Evolutionary conservation across 2,888 invertebrate species (phyloP), one percentile per base, ranked within the genome.

Genomic region (Phaedon cochleariae): DNA sequence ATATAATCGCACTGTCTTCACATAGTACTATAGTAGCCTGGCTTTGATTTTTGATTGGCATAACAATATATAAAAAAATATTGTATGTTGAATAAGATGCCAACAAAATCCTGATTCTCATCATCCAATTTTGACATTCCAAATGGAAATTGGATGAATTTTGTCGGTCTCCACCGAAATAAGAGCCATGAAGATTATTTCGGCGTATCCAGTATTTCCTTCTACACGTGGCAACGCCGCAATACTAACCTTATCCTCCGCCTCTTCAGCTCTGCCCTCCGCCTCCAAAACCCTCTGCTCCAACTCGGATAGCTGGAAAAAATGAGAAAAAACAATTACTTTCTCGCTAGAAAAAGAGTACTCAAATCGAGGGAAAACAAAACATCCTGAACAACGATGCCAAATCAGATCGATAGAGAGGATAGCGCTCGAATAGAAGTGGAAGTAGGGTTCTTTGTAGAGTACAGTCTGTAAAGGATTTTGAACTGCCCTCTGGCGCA

Each of bases 251-350:
- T 96, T 96, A 85, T 95, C 95, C 85, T 96, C 95, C 70, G 96
- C 96, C 85, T 95, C 94, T 82, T 95, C 95, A 59, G 96, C 96
- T 78, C 96, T 88, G 77, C 93, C 91, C 86, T 96, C 96, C 77
- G 96, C 96, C 85, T 96, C 95, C 85, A 94, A 88, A 82, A 95
- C 95, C 79, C 95, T 90, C 83, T 94, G 94, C 85, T 96, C 96
- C 86, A 96, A 88, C 87, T 96, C 96, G 84, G 95, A 93, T 86
- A 96, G 91, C 96, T 96, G 89, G 71, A 91, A 92, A 78, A 82
- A 80, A 85, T 80, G 77, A 73, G 75, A 41, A 62, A 67, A 54
- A 48, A 51, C 55, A 67, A 59, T 67, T 63, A 67, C 55, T 67
- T 29, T 60, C 41, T 21, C 54, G 20, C n/a, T 22, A n/a, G 41